phyloP scores from a whole-genome alignment of 2,888 invertebrate species.

The Didymodactylos carnosus region DNA sequence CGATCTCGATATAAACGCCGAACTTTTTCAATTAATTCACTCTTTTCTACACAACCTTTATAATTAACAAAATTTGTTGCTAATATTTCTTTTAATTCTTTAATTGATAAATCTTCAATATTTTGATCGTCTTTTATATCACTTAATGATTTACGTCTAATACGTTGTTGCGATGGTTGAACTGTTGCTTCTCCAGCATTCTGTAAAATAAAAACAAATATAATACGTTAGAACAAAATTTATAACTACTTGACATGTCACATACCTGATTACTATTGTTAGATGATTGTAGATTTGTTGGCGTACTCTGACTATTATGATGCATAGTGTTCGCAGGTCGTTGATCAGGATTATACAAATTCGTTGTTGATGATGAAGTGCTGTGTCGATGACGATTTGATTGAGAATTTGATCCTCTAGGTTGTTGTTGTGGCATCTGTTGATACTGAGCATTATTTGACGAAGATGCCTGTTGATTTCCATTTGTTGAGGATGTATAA shows the following conservation, averaged over 20 bases:
- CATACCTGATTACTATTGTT: too few species aligned
- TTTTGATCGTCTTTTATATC: conserved; percentile 4
- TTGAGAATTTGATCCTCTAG: too few species aligned
- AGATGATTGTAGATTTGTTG: too few species aligned
- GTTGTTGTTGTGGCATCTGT: too few species aligned
- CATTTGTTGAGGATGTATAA: not conserved
- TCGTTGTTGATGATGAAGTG: too few species aligned
- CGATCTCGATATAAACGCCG: conserved; percentile 42
- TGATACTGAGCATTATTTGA: not conserved
- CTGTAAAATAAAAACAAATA: too few species aligned
- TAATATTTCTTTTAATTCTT: conserved; percentile 61
- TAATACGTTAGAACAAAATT: too few species aligned
- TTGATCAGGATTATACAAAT: too few species aligned
- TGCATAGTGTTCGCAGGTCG: too few species aligned
- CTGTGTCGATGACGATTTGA: too few species aligned
- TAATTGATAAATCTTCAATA: conserved; percentile 40
- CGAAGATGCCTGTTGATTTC: not conserved
- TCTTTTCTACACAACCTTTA: conserved; percentile 68
- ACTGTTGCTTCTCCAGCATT: not conserved
- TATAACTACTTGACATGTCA: too few species aligned
- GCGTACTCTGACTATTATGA: too few species aligned
- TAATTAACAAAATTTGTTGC: conserved; percentile 63
- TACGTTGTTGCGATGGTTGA: not conserved
- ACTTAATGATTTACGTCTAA: conserved; percentile 2
- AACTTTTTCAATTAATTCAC: conserved; percentile 57